Percentiles rank a stretch among this genome's conserved stretches.
Evolutionary conservation across 2,113 vertebrate species (phyloP).

Genomic region (Pontoporia blainvillei): DNA sequence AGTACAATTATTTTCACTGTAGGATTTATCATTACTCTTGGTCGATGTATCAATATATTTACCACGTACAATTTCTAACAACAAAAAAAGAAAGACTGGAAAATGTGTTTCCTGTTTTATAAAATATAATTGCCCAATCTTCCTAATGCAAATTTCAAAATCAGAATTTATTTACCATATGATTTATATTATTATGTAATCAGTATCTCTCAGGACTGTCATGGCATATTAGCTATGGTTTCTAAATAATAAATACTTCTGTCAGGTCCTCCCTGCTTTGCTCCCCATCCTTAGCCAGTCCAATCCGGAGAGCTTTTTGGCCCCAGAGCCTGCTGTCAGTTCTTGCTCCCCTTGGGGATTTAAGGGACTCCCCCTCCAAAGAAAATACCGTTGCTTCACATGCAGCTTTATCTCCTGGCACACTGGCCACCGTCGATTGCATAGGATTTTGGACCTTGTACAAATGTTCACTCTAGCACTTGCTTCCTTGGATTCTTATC

Average conservation of each 20-base stretch:
- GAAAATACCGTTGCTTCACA: not conserved
- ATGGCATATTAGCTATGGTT: not conserved
- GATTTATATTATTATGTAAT: not conserved
- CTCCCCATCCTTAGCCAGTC: not conserved
- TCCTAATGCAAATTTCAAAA: not conserved
- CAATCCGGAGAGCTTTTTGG: not conserved
- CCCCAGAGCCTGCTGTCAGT: not conserved
- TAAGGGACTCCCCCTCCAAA: not conserved
- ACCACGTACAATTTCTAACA: conserved; percentile 62
- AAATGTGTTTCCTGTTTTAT: conserved; percentile 32
- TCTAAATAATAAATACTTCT: not conserved
- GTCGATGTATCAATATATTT: conserved; percentile 67
- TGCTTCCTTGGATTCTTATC: not conserved
- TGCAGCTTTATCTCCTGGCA: not conserved
- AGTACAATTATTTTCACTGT: conserved; percentile 43
- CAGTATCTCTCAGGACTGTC: not conserved
- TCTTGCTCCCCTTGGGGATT: not conserved
- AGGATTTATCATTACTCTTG: conserved; percentile 71
- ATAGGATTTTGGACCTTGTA: not conserved
- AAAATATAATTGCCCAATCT: conserved; percentile 33
- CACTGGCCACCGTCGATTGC: not conserved
- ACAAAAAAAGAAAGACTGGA: conserved; percentile 47
- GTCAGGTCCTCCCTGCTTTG: not conserved
- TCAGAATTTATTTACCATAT: not conserved
- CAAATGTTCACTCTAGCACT: not conserved